These are phyloP conservation scores for Squalus acanthias DNA, from an alignment of 2,797 vertebrate genomes.

Conservation along the genomic window DNA sequence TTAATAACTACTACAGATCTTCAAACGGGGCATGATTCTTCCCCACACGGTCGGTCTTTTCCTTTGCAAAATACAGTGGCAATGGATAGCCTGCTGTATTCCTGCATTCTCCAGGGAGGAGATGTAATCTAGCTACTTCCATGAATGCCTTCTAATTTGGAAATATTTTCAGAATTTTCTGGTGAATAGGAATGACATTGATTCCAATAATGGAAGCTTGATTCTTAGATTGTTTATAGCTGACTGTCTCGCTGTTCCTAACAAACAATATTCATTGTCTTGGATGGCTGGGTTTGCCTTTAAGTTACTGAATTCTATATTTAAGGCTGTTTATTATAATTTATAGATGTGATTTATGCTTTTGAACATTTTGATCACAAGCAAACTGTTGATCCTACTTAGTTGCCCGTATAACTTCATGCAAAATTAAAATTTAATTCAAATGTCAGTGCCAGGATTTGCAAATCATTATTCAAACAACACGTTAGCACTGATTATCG, in stretches of 20 bases:
- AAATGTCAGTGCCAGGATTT: background rate
- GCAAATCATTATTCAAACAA: background rate
- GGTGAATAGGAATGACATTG: background rate
- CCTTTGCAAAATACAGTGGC: background rate
- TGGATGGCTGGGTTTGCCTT: background rate
- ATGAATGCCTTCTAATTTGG: background rate
- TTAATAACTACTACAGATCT: background rate
- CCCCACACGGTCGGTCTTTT: no score
- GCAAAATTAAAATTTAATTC: slow-evolving; percentile 19
- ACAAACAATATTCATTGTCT: background rate
- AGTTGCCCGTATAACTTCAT: background rate
- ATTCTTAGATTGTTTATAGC: background rate
- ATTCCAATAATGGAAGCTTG: background rate
- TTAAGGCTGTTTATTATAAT: background rate
- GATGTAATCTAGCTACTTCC: background rate
- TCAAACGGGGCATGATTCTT: background rate
- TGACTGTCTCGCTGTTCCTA: background rate
- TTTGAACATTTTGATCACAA: background rate
- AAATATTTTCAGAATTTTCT: background rate
- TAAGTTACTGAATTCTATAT: background rate
- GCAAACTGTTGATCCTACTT: background rate
- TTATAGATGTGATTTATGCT: background rate
- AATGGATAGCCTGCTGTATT: background rate
- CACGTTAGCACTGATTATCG: background rate
- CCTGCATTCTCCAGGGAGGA: background rate